phyloP scores from a whole-genome alignment of 2,113 vertebrate species.

The Rhea americana region DNA sequence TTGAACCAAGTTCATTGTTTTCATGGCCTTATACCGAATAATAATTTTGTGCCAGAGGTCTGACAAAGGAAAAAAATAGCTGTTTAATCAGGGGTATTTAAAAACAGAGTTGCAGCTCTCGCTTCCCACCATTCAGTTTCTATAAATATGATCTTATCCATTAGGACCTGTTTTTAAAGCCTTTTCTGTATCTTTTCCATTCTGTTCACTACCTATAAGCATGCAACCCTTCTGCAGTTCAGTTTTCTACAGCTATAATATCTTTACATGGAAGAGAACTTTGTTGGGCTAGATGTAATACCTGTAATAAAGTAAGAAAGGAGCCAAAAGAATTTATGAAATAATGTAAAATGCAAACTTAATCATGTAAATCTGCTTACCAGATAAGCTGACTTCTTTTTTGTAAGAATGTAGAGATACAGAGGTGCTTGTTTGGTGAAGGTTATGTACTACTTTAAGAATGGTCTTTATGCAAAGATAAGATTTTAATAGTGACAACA shows the following conservation, averaged over 20 bases:
- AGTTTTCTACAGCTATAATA: neutral
- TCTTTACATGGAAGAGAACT: neutral
- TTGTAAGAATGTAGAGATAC: neutral
- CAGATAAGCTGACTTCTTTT: neutral
- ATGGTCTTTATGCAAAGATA: neutral
- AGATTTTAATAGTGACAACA: neutral
- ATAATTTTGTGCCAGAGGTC: neutral
- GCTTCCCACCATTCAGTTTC: neutral
- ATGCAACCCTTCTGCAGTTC: neutral
- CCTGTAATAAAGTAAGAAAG: neutral
- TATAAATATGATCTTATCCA: neutral
- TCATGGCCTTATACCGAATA: neutral
- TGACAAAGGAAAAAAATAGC: neutral
- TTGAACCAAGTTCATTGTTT: constrained; percentile 1
- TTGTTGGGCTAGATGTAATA: neutral
- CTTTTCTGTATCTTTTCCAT: neutral
- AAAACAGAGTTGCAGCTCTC: neutral
- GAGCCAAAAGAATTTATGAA: neutral
- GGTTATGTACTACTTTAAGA: fast-evolving
- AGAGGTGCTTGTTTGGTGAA: neutral
- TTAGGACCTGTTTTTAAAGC: neutral
- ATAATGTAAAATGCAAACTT: neutral
- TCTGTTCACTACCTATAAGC: neutral
- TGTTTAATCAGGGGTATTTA: neutral
- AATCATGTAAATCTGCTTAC: neutral